Percentiles rank a stretch among this genome's conserved stretches.
Conservation (phyloP, 2,113 vertebrate genomes). For the Grantiella picta region DNA sequence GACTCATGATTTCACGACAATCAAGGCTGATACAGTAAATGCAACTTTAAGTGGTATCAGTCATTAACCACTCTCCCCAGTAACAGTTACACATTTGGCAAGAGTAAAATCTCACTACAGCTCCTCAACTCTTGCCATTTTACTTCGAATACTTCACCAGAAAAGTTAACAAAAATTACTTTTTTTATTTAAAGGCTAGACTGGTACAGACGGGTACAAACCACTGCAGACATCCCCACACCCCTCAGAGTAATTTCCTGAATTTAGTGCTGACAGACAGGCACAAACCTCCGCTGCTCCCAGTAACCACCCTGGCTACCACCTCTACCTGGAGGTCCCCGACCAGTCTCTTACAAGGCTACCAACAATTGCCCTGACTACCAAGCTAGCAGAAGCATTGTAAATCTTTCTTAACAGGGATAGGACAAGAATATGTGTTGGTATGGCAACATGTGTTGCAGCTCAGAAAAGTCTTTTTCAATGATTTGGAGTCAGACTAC, state of each 20-base stretch:
- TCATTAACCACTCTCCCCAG: not conserved
- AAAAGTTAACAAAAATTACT: not conserved
- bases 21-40: not conserved
- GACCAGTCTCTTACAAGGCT: not conserved
- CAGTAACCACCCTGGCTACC: not conserved
- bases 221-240: not conserved
- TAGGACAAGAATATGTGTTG: not conserved
- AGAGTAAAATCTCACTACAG: not conserved
- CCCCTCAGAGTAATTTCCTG: not conserved
- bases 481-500: not conserved
- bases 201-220: not conserved
- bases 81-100: not conserved
- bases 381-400: not conserved
- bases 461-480: not conserved
- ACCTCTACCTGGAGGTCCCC: not conserved
- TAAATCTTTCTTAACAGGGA: not conserved
- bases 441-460: not conserved
- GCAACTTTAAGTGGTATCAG: not conserved
- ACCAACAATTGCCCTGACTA: not conserved
- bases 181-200: not conserved
- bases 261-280: not conserved
- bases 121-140: not conserved
- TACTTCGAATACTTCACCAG: not conserved
- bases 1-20: not conserved
- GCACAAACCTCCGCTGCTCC: not conserved